Percentiles rank a stretch among this genome's conserved stretches.
These are phyloP conservation scores for Euthynnus affinis DNA, from an alignment of 2,797 vertebrate species.

Conservation along the genomic window DNA sequence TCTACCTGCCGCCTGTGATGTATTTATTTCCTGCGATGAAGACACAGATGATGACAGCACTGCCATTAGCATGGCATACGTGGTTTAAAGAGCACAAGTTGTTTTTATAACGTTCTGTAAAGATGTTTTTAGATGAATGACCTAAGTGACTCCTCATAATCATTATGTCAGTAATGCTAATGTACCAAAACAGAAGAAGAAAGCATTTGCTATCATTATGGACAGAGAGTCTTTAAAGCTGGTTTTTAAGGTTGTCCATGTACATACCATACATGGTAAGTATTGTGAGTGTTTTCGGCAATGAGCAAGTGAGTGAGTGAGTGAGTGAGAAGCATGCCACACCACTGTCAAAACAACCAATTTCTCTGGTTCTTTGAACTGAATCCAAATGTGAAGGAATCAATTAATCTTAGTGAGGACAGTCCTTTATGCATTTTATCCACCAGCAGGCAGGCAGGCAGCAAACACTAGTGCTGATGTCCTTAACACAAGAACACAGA, in stretches of 20 bases:
- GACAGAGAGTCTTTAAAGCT: background rate
- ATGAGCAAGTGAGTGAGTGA: slow-evolving; percentile 1
- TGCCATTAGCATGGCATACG: slow-evolving; percentile 26
- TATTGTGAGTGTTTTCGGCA: slow-evolving; percentile 45
- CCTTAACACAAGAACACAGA: slow-evolving; percentile 33
- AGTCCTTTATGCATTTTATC: slow-evolving; percentile 69
- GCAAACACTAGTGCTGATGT: slow-evolving; percentile 46
- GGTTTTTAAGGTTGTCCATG: slow-evolving; percentile 19
- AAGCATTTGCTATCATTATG: background rate
- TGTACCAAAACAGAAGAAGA: slow-evolving; percentile 31
- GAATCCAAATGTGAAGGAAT: slow-evolving; percentile 78
- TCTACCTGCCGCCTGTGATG: slow-evolving; percentile 65
- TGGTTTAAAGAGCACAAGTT: slow-evolving; percentile 43
- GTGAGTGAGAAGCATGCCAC: slow-evolving; percentile 40
- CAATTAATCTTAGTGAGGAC: slow-evolving; percentile 77
- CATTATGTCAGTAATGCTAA: slow-evolving; percentile 26
- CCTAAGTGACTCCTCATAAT: slow-evolving; percentile 34
- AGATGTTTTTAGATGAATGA: slow-evolving; percentile 23
- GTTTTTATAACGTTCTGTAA: slow-evolving; percentile 27
- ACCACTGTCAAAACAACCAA: slow-evolving; percentile 76
- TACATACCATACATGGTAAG: slow-evolving; percentile 17
- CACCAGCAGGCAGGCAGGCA: slow-evolving; percentile 56
- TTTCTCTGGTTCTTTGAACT: slow-evolving; percentile 77
- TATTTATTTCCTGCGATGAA: slow-evolving; percentile 69
- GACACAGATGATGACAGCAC: slow-evolving; percentile 8